These are phyloP conservation scores for Neoaliturus tenellus DNA, from an alignment of 2,888 invertebrate genomes.

Conservation along the genomic window DNA sequence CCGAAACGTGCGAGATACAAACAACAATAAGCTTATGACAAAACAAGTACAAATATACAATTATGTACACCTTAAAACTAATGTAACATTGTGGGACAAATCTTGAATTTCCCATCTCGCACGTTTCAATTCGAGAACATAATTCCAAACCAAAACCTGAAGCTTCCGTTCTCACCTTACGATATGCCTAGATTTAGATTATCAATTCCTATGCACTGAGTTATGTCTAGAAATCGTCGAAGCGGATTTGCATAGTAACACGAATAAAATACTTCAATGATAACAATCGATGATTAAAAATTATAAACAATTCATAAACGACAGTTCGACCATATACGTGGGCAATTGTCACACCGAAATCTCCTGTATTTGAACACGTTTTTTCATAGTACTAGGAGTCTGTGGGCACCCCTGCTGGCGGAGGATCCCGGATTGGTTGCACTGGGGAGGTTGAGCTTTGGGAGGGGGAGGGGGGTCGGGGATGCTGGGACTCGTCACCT, in stretches of 20 bases:
- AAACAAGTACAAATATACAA: constrained; percentile 29
- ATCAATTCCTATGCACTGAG: constrained; percentile 57
- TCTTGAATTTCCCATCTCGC: neutral
- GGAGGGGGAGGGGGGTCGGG: constrained; percentile 81
- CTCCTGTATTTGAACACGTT: constrained; percentile 94
- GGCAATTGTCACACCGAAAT: constrained; percentile 85
- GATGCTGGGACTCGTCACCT: constrained; percentile 73
- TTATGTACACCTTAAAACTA: constrained; percentile 17
- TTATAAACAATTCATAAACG: constrained; percentile 13
- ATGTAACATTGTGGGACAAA: neutral
- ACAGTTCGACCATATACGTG: neutral
- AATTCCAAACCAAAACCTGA: neutral
- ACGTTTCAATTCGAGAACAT: neutral
- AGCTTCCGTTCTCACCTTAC: neutral
- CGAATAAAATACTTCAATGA: constrained; percentile 52
- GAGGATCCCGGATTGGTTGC: constrained; percentile 76
- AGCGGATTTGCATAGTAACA: constrained; percentile 52
- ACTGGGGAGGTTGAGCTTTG: constrained; percentile 73
- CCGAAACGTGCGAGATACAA: neutral
- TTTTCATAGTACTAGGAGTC: constrained; percentile 88
- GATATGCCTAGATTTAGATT: constrained; percentile 56
- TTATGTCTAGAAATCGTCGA: constrained; percentile 55
- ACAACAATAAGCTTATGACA: neutral
- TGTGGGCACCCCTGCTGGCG: constrained; percentile 78
- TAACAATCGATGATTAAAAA: constrained; percentile 54